Evolutionary conservation across 2,888 invertebrate species (phyloP), one percentile per base, ranked within the genome.

Genomic region (Saturnia japonica): DNA sequence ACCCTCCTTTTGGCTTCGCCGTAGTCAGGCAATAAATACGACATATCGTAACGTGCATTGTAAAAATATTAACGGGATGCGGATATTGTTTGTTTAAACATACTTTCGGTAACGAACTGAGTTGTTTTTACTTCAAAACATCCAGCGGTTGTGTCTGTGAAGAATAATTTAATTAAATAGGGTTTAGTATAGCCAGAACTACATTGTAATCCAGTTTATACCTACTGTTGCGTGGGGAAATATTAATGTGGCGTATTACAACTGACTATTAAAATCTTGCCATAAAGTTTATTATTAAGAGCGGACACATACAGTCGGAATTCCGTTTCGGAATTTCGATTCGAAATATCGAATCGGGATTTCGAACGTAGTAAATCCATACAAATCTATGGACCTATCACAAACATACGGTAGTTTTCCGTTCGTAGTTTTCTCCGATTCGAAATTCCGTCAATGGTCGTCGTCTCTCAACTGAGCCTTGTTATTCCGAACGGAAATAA

Each of bases 61-160:
- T 60, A 60, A 60, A 54, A 60, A 25, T 60, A 25, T 60, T 60
- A 9, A 60, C 28, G 57, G 28, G 25, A 28, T 60, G 25, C 28
- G 57, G 14, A 28, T 60, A 60, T 60, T 28, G 57, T 60, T 28
- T 60, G 57, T 60, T 64, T 64, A n/a, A n/a, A 64, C 6, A 40
- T 64, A 64, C 34, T 64, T 40, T 40, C 64, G 19, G 34, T 64
- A 40, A 64, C 40, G 64, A n/a, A n/a, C 8, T 40, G 64, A 64
- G 64, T 64, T 60, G 57, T 60, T 60, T 60, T 60, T 64, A 40
- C n/a, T 40, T 64, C 40, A 64, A 64, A 40, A 64, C 64, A 64
- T 64, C 40, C 64, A 64, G 40, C 40, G 40, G 9, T 28, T 11
- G n/a, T 40, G 40, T 64, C 9, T 34, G 40, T 64, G 6, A 64